phyloP scores from a whole-genome alignment of 2,888 invertebrate species.

The Clanis bilineata region DNA sequence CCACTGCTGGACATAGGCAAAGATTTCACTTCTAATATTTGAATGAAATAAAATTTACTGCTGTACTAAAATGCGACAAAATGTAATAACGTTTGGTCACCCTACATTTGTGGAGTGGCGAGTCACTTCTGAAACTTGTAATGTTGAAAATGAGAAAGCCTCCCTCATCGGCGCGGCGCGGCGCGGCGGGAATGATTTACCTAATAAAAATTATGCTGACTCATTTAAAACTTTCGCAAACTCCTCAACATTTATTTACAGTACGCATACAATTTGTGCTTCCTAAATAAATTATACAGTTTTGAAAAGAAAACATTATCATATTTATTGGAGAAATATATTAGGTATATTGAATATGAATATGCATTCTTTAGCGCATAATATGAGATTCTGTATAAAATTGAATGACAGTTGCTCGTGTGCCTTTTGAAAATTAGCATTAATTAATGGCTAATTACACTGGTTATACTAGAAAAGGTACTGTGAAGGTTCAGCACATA shows the following conservation, averaged over 20 bases:
- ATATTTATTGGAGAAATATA: too few species aligned
- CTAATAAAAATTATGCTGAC: conserved; percentile 64
- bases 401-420: too few species aligned
- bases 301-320: not conserved
- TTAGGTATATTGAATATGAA: not conserved
- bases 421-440: too few species aligned
- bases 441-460: too few species aligned
- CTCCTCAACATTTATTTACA: conserved; percentile 24
- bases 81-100: not conserved
- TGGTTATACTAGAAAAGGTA: too few species aligned
- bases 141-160: conserved; percentile 37
- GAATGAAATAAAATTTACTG: too few species aligned
- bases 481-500: too few species aligned
- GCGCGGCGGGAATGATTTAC: conserved; percentile 49
- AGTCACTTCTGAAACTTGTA: conserved; percentile 42
- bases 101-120: conserved; percentile 27
- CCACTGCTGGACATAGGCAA: too few species aligned
- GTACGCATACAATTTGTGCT: not conserved
- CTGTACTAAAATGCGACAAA: not conserved
- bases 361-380: not conserved
- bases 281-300: not conserved
- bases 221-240: conserved; percentile 56
- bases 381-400: not conserved
- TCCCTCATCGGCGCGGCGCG: conserved; percentile 26
- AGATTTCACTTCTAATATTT: too few species aligned